phyloP scores from a whole-genome alignment of 1,140 invertebrate genomes.

The Gonioctena quinquepunctata region DNA sequence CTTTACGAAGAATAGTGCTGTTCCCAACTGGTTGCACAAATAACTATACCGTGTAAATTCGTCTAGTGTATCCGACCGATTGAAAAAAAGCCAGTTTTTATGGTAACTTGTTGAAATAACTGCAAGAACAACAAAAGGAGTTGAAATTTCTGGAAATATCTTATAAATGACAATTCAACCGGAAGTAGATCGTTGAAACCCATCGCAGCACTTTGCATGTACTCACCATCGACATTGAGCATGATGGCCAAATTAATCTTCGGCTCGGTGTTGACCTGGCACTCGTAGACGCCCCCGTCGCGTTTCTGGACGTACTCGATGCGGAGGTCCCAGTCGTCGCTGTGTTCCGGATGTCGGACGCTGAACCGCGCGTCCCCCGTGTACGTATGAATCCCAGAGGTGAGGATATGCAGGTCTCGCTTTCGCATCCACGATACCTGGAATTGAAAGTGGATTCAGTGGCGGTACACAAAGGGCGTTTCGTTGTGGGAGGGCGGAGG shows the following conservation, averaged over 20 bases:
- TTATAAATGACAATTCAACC: too few relatives aligned
- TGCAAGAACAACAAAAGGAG: too few relatives aligned
- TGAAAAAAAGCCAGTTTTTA: too few relatives aligned
- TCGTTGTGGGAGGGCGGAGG: too few relatives aligned
- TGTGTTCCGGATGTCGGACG: conserved; percentile 79
- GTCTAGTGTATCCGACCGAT: too few relatives aligned
- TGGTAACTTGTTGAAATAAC: too few relatives aligned
- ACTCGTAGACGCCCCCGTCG: conserved; percentile 88
- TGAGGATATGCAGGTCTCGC: conserved; percentile 85
- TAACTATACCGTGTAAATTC: too few relatives aligned
- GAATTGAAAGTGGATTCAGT: conserved; percentile 25
- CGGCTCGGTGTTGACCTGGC: conserved; percentile 82
- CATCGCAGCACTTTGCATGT: too few relatives aligned
- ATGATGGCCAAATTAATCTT: conserved; percentile 81
- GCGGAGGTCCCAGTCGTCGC: conserved; percentile 90
- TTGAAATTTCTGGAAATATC: too few relatives aligned
- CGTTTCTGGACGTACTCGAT: conserved; percentile 84
- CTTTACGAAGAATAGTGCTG: too few relatives aligned
- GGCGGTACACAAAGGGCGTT: background rate
- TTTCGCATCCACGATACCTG: conserved; percentile 93
- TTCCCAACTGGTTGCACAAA: too few relatives aligned
- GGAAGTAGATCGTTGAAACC: too few relatives aligned
- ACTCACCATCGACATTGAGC: conserved; percentile 77
- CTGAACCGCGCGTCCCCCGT: conserved; percentile 85
- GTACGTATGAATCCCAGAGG: conserved; percentile 83